Percentiles rank a stretch among this genome's conserved stretches.
phyloP scores from a whole-genome alignment of 2,888 invertebrate species.

The Drosophila prolongata region DNA sequence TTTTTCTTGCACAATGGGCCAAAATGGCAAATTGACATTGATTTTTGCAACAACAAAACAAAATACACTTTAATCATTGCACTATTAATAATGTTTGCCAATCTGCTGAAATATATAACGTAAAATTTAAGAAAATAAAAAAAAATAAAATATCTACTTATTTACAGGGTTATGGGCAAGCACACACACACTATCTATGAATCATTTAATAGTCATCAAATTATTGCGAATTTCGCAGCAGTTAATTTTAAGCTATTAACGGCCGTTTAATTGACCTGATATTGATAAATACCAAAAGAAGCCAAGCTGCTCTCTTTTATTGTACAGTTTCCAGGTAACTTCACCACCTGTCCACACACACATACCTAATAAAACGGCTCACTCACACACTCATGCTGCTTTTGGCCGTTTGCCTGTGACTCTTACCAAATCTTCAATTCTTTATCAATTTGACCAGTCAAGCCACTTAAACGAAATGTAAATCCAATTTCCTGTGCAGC shows the following conservation, averaged over 20 bases:
- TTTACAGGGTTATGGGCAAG: background rate
- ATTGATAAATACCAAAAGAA: background rate
- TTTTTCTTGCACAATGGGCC: too few species aligned
- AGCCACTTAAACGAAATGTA: constrained; percentile 4
- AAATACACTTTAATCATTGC: too few species aligned
- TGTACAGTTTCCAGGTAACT: constrained; percentile 7
- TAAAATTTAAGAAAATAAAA: too few species aligned
- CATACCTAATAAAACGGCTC: background rate
- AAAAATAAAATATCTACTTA: too few species aligned
- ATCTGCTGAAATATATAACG: too few species aligned
- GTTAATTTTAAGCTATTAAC: background rate
- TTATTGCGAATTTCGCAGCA: background rate
- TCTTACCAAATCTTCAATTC: constrained; percentile 21
- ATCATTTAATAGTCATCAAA: constrained; percentile 12
- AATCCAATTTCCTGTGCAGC: constrained; percentile 14
- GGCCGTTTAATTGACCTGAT: background rate
- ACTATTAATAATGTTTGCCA: too few species aligned
- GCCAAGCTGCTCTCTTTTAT: background rate
- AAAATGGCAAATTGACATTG: too few species aligned
- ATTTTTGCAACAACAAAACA: too few species aligned
- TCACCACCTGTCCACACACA: constrained; percentile 9
- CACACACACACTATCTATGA: constrained; percentile 3
- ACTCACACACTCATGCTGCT: constrained; percentile 2
- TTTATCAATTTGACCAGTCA: constrained; percentile 12
- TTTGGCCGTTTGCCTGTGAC: constrained; percentile 8